phyloP scores from a whole-genome alignment of 2,113 vertebrate genomes.

The Pterophyllum scalare region DNA sequence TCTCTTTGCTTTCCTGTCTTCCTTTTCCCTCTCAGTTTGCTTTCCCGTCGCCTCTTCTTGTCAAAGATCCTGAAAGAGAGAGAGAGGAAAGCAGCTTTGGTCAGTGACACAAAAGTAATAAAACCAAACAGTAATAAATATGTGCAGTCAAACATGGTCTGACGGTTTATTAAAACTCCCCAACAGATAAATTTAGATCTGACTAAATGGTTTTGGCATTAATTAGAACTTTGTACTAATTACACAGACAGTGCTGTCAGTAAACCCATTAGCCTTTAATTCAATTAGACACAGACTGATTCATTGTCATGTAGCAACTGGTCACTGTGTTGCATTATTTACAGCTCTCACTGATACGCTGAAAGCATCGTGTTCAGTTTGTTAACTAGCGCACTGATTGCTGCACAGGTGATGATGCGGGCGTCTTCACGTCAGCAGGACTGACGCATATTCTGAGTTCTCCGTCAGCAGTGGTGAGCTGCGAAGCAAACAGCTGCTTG shows the following conservation, averaged over 20 bases:
- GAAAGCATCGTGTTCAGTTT: not conserved
- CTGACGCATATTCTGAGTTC: slow-evolving; percentile 5
- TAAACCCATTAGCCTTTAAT: slow-evolving; percentile 73
- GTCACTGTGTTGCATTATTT: not conserved
- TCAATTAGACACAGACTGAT: slow-evolving; percentile 65
- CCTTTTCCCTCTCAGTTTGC: not conserved
- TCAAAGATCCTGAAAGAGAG: slow-evolving; percentile 41
- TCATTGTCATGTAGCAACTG: not conserved
- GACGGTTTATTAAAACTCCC: not conserved
- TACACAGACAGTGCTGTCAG: slow-evolving; percentile 64
- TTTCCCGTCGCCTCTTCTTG: slow-evolving; percentile 14
- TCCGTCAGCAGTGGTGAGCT: slow-evolving; percentile 11
- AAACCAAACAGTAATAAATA: not conserved
- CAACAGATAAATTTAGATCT: slow-evolving; percentile 14
- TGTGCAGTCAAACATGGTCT: not conserved
- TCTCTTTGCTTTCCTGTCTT: not conserved
- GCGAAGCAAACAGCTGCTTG: not conserved
- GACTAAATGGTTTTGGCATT: slow-evolving; percentile 37
- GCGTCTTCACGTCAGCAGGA: not conserved
- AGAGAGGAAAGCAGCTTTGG: not conserved
- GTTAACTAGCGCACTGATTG: not conserved
- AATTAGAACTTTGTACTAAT: slow-evolving; percentile 65
- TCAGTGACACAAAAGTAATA: not conserved
- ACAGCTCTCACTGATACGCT: not conserved
- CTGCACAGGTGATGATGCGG: not conserved